Base-by-base conservation (phyloP, 2,113 vertebrate species). In the Bombycilla garrulus region DNA sequence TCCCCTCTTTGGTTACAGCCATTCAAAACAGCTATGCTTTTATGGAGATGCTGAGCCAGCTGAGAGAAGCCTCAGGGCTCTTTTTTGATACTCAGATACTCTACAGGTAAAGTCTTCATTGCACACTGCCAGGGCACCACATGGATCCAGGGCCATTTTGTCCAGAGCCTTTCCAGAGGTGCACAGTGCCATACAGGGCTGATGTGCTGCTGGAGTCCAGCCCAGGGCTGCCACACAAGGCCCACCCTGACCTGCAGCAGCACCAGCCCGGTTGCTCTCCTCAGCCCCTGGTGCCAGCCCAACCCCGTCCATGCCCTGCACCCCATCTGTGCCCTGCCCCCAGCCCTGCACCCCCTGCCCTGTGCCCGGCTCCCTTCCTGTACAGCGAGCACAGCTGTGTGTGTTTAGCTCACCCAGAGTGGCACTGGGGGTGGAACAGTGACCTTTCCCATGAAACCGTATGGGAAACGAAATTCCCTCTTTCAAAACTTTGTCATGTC, bases 401-500 rank as follows among this genome's bases (percentile, higher is more conserved):
- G 73, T 81, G 76, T 67, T 96, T 66, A 82, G 92, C 64, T 92
- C 70, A 73, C 82, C 77, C 83, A 74, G 72, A 69, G 65, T 81
- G 90, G 86, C 86, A 82, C 92, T 7, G 53, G 58, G 93, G 51
- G 36, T 38, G 35, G 65, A 82, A 84, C 78, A 23, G 45, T 96
- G 90, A 95, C 91, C 90, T 97, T 96, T 96, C 93, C 90, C 90
- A 92, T 76, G 89, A 69, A 82, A 60, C 58, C 2, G 4, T 78
- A 89, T 42, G 88, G 91, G 92, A 94, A 97, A 96, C 2, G 3
- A 90, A 92, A 88, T 93, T 96, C 93, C 71, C 88, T 97, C 97
- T 97, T 97, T 97, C 97, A 97, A 97, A 97, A 97, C 83, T 73
- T 84, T 54, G 66, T 97, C 97, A n/a, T 97, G 97, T 96, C 96